Percentiles rank a stretch among this genome's conserved stretches.
These are phyloP conservation scores for Protonibea diacanthus DNA, from an alignment of 2,797 vertebrate species.

Conservation along the genomic window DNA sequence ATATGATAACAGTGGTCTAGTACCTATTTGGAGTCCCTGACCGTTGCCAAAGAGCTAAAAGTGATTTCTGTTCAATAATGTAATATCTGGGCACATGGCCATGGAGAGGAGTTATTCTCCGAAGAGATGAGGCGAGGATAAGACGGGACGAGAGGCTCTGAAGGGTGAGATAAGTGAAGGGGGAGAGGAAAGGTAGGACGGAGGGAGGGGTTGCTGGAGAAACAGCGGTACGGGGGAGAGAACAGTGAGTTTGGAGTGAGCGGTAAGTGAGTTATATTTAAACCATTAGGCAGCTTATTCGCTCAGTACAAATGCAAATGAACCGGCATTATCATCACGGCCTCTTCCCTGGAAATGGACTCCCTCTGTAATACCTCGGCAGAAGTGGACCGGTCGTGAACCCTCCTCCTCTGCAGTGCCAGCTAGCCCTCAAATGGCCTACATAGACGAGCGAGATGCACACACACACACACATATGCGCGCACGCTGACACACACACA, in stretches of 20 bases:
- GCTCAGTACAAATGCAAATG: constrained; percentile 84
- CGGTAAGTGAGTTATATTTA: constrained; percentile 83
- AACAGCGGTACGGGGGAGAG: constrained; percentile 54
- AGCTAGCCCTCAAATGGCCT: constrained; percentile 77
- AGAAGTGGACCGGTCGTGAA: constrained; percentile 82
- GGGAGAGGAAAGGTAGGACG: constrained; percentile 32
- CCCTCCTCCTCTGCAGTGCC: constrained; percentile 81
- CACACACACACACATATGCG: constrained; percentile 40
- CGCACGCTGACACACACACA: constrained; percentile 17
- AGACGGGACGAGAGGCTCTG: constrained; percentile 60
- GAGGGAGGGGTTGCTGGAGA: constrained; percentile 35
- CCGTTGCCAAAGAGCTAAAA: constrained; percentile 68
- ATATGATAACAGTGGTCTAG: constrained; percentile 51
- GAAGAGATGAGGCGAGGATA: constrained; percentile 70
- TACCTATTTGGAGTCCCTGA: constrained; percentile 58
- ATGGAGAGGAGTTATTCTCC: constrained; percentile 54
- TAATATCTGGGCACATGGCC: constrained; percentile 59
- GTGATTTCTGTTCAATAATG: constrained; percentile 75
- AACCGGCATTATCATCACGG: constrained; percentile 79
- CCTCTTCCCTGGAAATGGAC: constrained; percentile 80
- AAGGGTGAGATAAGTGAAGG: constrained; percentile 72
- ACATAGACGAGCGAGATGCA: constrained; percentile 67
- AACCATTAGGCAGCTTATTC: constrained; percentile 85
- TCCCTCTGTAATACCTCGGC: constrained; percentile 79
- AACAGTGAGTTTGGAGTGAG: constrained; percentile 72